phyloP scores from a whole-genome alignment of 2,797 vertebrate species.

The Austrolebias charrua region DNA sequence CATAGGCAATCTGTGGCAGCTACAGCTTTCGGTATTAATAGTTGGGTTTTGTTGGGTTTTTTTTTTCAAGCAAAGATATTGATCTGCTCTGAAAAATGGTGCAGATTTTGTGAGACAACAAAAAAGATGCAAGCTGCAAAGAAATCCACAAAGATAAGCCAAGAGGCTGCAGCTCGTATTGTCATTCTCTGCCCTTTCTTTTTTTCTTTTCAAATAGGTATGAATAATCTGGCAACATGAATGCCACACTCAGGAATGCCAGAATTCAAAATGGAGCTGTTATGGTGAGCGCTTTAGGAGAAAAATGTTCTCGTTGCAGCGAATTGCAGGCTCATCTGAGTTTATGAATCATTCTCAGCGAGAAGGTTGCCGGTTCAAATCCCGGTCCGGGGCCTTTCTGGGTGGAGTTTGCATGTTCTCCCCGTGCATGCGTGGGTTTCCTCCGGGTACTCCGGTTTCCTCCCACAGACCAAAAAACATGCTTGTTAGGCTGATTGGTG shows the following conservation, averaged over 20 bases:
- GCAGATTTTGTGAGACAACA: constrained; percentile 9
- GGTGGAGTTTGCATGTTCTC: too few relatives aligned
- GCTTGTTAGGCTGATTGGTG: too few relatives aligned
- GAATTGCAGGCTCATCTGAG: constrained; percentile 67
- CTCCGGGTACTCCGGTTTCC: too few relatives aligned
- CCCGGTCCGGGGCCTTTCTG: too few relatives aligned
- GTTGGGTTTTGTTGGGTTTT: constrained; percentile 19
- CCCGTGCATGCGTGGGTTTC: too few relatives aligned
- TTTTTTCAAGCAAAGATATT: constrained; percentile 19
- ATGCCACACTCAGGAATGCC: constrained; percentile 59
- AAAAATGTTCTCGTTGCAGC: constrained; percentile 63
- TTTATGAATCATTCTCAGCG: constrained; percentile 74
- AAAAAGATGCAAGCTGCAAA: constrained; percentile 5
- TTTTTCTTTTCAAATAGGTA: constrained; percentile 43
- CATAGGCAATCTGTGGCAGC: constrained; percentile 45
- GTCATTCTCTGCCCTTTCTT: constrained; percentile 34
- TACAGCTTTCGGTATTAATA: constrained; percentile 33
- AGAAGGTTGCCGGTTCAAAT: too few relatives aligned
- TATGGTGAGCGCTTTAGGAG: constrained; percentile 49
- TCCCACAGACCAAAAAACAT: too few relatives aligned
- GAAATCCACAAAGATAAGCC: constrained; percentile 4
- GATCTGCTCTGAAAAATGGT: constrained; percentile 30
- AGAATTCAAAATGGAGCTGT: constrained; percentile 53
- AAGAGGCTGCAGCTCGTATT: constrained; percentile 8
- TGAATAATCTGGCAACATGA: constrained; percentile 65